These are phyloP conservation scores for Reticulitermes lucifugus DNA, from an alignment of 2,888 invertebrate species.

Conservation along the genomic window DNA sequence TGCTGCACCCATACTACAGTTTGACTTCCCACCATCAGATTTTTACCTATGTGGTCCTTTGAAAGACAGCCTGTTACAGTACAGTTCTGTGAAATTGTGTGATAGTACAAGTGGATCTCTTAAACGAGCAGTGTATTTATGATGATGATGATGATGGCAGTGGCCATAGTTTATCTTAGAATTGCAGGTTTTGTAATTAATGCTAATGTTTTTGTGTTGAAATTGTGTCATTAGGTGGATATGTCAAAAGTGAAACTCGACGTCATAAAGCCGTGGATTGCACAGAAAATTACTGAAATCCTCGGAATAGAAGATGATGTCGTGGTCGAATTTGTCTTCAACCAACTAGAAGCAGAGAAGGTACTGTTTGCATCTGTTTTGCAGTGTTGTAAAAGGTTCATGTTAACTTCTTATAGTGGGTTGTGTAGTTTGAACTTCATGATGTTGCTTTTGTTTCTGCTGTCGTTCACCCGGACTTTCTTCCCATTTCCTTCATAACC, in stretches of 20 bases:
- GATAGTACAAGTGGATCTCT: too few species aligned
- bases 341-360: constrained; percentile 94
- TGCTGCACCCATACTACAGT: too few species aligned
- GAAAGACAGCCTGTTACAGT: too few species aligned
- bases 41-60: too few species aligned
- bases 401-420: not conserved
- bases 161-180: constrained; percentile 45
- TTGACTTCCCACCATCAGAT: too few species aligned
- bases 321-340: constrained; percentile 98
- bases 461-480: not conserved
- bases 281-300: constrained; percentile 94
- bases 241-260: constrained; percentile 98
- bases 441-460: not conserved
- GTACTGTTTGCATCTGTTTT: constrained; percentile 64
- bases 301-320: constrained; percentile 99
- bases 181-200: constrained; percentile 58
- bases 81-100: too few species aligned
- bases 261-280: constrained; percentile 99
- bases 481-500: not conserved
- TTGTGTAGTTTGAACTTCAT: not conserved
- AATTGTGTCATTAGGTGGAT: constrained; percentile 79
- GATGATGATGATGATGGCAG: too few species aligned
- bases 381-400: not conserved
- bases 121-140: too few species aligned
- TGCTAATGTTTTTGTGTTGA: constrained; percentile 40